phyloP scores from a whole-genome alignment of 1,140 invertebrate species.

The Hirudo medicinalis region DNA sequence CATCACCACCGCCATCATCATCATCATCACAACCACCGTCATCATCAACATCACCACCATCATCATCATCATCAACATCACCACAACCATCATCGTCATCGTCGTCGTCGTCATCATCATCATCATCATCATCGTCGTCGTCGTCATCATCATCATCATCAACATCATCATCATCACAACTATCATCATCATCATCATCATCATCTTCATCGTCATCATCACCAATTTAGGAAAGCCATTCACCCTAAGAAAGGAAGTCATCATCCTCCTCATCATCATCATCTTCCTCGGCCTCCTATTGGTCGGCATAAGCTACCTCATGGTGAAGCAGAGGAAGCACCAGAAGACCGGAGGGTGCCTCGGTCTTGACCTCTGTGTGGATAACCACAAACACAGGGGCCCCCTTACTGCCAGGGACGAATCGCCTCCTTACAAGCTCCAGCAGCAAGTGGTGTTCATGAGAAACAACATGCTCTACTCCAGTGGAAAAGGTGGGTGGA shows the following conservation, averaged over 20 bases:
- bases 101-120: conserved; percentile 14
- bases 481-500: background rate
- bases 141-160: conserved; percentile 17
- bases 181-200: conserved; percentile 17
- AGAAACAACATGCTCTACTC: conserved; percentile 11
- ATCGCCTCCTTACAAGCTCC: background rate
- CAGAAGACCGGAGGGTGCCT: background rate
- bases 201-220: conserved; percentile 18
- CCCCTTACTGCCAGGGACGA: background rate
- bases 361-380: background rate
- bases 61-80: conserved; percentile 17
- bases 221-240: background rate
- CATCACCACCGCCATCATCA: conserved; percentile 15
- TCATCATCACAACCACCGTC: conserved; percentile 11
- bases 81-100: conserved; percentile 12
- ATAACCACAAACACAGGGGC: background rate
- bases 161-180: conserved; percentile 9
- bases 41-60: conserved; percentile 17
- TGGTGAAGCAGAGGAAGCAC: too few species aligned
- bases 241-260: background rate
- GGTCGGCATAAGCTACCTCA: background rate
- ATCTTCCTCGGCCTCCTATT: conserved; percentile 2
- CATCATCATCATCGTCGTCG: conserved; percentile 13
- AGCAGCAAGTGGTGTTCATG: conserved; percentile 10
- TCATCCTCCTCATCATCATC: background rate